Evolutionary conservation across 2,113 vertebrate species (phyloP).

Genomic region (Sturnira hondurensis): DNA sequence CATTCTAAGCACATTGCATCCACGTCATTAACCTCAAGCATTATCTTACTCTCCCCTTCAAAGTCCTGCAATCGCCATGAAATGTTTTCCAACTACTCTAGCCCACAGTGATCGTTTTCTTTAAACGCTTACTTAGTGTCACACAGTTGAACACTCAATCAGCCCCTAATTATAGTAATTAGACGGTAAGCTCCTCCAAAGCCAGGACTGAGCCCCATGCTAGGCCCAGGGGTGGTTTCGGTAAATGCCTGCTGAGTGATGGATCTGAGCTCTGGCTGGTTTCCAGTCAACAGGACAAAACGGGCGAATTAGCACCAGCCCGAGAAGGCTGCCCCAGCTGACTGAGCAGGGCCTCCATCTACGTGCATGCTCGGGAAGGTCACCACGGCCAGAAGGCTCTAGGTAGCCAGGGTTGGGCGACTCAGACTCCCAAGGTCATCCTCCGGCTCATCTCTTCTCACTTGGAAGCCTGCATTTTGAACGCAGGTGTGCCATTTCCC

Average conservation of each 20-base stretch:
- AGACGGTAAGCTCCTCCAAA: conserved; percentile 52
- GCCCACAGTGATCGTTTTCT: conserved; percentile 39
- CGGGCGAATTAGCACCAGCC: background rate
- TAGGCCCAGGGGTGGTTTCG: conserved; percentile 41
- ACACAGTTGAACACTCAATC: conserved; percentile 61
- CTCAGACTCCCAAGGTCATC: background rate
- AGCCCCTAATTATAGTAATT: conserved; percentile 70
- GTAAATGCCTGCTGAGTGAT: background rate
- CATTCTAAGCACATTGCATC: background rate
- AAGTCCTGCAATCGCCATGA: background rate
- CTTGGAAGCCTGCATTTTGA: background rate
- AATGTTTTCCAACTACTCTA: background rate
- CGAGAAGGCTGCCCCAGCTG: background rate
- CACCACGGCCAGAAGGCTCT: background rate
- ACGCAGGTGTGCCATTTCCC: background rate
- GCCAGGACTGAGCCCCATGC: conserved; percentile 34
- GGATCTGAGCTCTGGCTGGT: conserved; percentile 1
- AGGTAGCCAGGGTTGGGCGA: background rate
- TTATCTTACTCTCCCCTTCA: background rate
- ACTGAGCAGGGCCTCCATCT: background rate
- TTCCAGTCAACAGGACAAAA: conserved; percentile 36
- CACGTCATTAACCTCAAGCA: background rate
- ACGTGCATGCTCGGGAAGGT: background rate
- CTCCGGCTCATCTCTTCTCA: background rate
- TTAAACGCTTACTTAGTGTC: conserved; percentile 57